phyloP scores from a whole-genome alignment of 53 echinoderm and acorn worm species.

The Henricia sp. region DNA sequence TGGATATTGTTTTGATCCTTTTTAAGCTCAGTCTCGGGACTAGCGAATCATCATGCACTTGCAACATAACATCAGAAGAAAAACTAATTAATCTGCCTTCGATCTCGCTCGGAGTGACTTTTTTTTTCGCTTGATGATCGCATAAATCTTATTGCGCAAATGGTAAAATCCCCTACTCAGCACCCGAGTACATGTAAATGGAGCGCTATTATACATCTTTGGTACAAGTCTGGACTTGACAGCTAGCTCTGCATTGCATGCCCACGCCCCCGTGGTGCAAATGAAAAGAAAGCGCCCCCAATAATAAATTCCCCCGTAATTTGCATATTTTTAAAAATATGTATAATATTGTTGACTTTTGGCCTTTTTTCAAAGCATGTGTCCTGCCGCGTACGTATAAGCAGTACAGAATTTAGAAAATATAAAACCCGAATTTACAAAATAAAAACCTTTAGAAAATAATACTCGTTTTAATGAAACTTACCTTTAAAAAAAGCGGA shows the following conservation, averaged over 20 bases:
- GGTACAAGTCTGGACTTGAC: conserved; percentile 3
- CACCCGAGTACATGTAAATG: too few species aligned
- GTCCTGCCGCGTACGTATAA: conserved; percentile 36
- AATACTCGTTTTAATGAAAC: neutral
- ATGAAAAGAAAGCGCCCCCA: neutral
- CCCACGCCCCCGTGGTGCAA: neutral
- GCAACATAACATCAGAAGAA: too few species aligned
- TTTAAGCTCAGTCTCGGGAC: too few species aligned
- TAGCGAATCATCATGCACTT: too few species aligned
- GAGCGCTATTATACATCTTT: too few species aligned
- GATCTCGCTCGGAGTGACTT: too few species aligned
- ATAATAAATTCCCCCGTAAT: conserved; percentile 17
- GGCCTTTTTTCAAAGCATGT: conserved; percentile 7
- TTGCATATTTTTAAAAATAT: conserved; percentile 36
- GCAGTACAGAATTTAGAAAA: conserved; percentile 1
- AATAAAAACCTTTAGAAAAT: neutral
- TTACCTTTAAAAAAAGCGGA: conserved; percentile 38
- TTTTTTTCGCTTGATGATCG: too few species aligned
- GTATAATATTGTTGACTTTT: conserved; percentile 45
- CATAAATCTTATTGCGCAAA: too few species aligned
- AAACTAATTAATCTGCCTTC: too few species aligned
- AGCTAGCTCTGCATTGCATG: neutral
- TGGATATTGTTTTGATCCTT: too few species aligned
- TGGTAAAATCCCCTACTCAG: too few species aligned
- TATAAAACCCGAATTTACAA: neutral